Conservation (phyloP, 2,797 vertebrate species). For the Platyrinchus mystaceus region DNA sequence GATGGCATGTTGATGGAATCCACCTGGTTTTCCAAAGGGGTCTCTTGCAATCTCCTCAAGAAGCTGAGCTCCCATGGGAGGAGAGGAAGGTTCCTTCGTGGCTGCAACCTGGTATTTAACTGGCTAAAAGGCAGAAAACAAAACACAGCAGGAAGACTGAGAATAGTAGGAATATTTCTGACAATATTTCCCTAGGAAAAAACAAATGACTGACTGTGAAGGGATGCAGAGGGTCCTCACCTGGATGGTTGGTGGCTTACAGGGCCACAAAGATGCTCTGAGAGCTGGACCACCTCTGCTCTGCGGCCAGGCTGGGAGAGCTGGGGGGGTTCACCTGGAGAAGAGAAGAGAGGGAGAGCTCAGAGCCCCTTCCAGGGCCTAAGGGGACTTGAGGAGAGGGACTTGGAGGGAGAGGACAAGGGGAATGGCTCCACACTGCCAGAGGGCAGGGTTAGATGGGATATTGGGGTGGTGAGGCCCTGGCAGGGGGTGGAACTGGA, state of each 20-base stretch:
- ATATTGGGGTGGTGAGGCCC: not conserved
- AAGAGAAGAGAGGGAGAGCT: not conserved
- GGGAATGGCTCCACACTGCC: not conserved
- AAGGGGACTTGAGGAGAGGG: not conserved
- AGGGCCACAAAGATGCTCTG: accelerated
- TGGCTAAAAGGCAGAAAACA: not conserved
- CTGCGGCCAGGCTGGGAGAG: not conserved
- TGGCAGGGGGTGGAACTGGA: not conserved
- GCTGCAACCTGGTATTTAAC: accelerated
- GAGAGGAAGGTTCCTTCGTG: not conserved
- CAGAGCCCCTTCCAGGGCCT: accelerated
- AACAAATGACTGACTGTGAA: not conserved
- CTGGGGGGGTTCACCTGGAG: not conserved
- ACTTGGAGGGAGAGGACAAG: not conserved
- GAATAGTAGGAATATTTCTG: not conserved
- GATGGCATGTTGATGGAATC: not conserved
- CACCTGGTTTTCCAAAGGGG: not conserved
- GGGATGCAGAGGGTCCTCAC: not conserved
- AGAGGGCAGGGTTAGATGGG: not conserved
- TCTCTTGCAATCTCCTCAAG: not conserved
- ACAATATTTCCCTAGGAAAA: not conserved
- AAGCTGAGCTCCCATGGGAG: not conserved
- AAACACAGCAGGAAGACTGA: not conserved
- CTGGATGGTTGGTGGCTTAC: accelerated
- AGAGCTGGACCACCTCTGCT: not conserved